These are phyloP conservation scores for Dendrolimus kikuchii DNA, from an alignment of 1,140 invertebrate species.

Conservation along the genomic window DNA sequence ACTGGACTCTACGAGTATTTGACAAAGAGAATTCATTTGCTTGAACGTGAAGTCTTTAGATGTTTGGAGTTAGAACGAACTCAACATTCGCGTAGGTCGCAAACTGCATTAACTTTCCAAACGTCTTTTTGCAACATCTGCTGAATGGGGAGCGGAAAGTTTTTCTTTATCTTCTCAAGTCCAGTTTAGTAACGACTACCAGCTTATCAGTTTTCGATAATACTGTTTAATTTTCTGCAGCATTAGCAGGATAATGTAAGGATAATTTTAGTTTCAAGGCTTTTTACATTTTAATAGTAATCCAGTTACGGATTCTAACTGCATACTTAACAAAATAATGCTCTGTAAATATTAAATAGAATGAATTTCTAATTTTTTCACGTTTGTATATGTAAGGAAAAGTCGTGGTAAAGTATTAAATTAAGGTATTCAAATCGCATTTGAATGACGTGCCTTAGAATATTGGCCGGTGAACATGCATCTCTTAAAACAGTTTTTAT, in stretches of 20 bases:
- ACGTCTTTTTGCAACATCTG: slow-evolving; percentile 48
- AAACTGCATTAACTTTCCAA: slow-evolving; percentile 31
- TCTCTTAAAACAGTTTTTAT: too few species aligned
- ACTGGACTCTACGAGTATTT: not conserved
- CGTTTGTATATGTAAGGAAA: too few species aligned
- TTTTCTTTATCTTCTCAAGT: slow-evolving; percentile 51
- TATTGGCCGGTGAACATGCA: too few species aligned
- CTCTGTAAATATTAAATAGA: too few species aligned
- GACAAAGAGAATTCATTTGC: slow-evolving; percentile 6
- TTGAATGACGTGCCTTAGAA: too few species aligned
- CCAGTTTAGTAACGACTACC: slow-evolving; percentile 37
- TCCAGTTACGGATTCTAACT: too few species aligned
- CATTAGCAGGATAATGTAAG: not conserved
- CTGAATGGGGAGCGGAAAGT: slow-evolving; percentile 55
- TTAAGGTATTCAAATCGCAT: too few species aligned
- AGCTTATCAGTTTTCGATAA: slow-evolving; percentile 25
- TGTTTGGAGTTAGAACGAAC: slow-evolving; percentile 24
- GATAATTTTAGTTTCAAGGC: too few species aligned
- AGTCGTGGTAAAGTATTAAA: too few species aligned
- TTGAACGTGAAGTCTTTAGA: slow-evolving; percentile 25
- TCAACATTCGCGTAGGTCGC: slow-evolving; percentile 17
- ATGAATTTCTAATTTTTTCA: too few species aligned
- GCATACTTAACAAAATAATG: too few species aligned
- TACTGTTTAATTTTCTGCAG: slow-evolving; percentile 20
- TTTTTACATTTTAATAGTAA: too few species aligned